Conservation (phyloP, 1,140 invertebrate species). For the Eupeodes corollae region DNA sequence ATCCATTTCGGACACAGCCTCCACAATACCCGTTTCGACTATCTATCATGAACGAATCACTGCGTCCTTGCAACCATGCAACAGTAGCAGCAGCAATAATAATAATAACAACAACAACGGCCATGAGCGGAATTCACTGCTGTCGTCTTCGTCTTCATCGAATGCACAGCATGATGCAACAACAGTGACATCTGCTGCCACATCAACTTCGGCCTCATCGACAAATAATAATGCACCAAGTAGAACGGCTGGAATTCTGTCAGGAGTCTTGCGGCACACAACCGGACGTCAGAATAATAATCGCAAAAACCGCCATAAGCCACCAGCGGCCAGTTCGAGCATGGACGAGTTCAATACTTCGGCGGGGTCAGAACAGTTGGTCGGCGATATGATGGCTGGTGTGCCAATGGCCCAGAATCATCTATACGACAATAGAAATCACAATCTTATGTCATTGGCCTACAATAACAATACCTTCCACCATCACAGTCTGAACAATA, state of each 20-base stretch:
- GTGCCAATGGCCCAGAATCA: constrained; percentile 13
- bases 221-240: neutral
- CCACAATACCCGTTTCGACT: constrained; percentile 35
- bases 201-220: constrained; percentile 4
- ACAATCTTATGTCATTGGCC: constrained; percentile 31
- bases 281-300: constrained; percentile 3
- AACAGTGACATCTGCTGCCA: constrained; percentile 23
- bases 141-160: constrained; percentile 27
- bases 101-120: constrained; percentile 2
- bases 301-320: constrained; percentile 6
- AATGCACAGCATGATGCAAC: constrained; percentile 18
- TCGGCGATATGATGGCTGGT: constrained; percentile 26
- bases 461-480: constrained; percentile 10
- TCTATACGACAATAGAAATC: constrained; percentile 28
- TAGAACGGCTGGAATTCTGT: constrained; percentile 3
- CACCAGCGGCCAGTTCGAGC: constrained; percentile 9
- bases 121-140: constrained; percentile 35
- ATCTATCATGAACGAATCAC: constrained; percentile 38
- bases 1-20: constrained; percentile 36
- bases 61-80: constrained; percentile 13
- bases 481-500: constrained; percentile 7
- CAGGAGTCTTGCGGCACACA: constrained; percentile 5
- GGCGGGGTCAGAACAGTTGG: constrained; percentile 8
- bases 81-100: neutral
- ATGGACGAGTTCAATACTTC: constrained; percentile 29